Conservation (phyloP, 35 echinoderm and acorn worm genomes). For the Ophiothrix spiculata region DNA sequence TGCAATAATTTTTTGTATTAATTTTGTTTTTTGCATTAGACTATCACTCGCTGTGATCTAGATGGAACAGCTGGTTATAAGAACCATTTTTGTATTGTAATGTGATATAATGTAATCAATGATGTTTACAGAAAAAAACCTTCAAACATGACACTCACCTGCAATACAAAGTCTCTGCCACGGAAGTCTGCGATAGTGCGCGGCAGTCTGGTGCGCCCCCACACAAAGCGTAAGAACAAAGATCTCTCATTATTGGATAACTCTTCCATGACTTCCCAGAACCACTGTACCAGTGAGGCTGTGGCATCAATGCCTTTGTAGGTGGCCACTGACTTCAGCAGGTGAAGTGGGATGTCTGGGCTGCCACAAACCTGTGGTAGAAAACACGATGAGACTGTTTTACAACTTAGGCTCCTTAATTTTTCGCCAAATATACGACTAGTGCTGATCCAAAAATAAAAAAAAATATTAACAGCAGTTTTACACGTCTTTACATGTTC, state of each 20-base stretch:
- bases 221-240: slow-evolving; percentile 91
- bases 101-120: neutral
- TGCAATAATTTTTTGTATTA: too few relatives aligned
- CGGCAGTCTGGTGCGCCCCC: slow-evolving; percentile 89
- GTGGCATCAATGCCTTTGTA: slow-evolving; percentile 90
- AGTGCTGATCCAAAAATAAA: too few relatives aligned
- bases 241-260: slow-evolving; percentile 92
- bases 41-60: too few relatives aligned
- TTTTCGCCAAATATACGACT: too few relatives aligned
- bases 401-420: too few relatives aligned
- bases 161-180: slow-evolving; percentile 94
- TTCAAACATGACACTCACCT: slow-evolving; percentile 62
- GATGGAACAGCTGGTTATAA: too few relatives aligned
- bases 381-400: neutral
- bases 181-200: slow-evolving; percentile 97
- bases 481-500: too few relatives aligned
- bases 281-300: slow-evolving; percentile 84
- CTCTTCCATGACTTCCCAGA: slow-evolving; percentile 98
- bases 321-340: slow-evolving; percentile 91
- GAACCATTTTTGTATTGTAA: neutral
- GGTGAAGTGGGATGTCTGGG: slow-evolving; percentile 91
- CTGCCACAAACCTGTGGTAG: slow-evolving; percentile 93
- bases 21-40: neutral
- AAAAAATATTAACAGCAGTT: too few relatives aligned
- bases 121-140: neutral